Conservation (phyloP, 2,797 vertebrate species). For the Microctenopoma stevenorrisi region DNA sequence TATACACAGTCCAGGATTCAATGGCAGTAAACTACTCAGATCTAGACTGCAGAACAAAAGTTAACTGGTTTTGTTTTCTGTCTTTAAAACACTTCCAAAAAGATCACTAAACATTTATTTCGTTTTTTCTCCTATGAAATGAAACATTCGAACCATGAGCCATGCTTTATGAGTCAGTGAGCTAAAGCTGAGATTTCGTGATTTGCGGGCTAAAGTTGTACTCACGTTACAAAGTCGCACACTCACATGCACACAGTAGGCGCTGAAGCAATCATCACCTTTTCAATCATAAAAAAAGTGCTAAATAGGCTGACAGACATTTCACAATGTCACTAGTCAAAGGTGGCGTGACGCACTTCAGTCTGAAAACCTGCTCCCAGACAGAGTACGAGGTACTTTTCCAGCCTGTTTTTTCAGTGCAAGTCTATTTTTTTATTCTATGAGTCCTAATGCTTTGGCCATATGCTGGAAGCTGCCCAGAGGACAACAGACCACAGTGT, state of each 20-base stretch:
- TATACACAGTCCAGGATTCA: slow-evolving; percentile 37
- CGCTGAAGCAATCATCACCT: slow-evolving; percentile 43
- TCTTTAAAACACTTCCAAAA: slow-evolving; percentile 9
- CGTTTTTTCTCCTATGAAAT: slow-evolving; percentile 8
- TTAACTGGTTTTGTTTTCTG: slow-evolving; percentile 27
- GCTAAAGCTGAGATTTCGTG: too few relatives aligned
- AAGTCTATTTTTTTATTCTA: slow-evolving; percentile 46
- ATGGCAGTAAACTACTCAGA: slow-evolving; percentile 34
- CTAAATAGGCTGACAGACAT: slow-evolving; percentile 54
- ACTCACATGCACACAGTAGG: neutral
- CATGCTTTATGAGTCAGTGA: neutral
- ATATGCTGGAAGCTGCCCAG: slow-evolving; percentile 75
- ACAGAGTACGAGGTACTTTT: slow-evolving; percentile 76
- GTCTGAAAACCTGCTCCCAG: slow-evolving; percentile 71
- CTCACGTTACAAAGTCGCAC: slow-evolving; percentile 21
- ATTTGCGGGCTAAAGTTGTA: slow-evolving; percentile 7
- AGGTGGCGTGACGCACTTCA: slow-evolving; percentile 68
- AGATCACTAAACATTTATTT: slow-evolving; percentile 8
- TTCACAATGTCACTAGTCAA: slow-evolving; percentile 68
- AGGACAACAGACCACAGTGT: slow-evolving; percentile 82
- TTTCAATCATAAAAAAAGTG: slow-evolving; percentile 47
- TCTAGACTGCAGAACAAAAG: slow-evolving; percentile 36
- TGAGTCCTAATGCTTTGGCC: slow-evolving; percentile 77
- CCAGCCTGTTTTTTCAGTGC: slow-evolving; percentile 66
- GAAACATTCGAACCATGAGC: slow-evolving; percentile 14